phyloP scores from a whole-genome alignment of 2,113 vertebrate species.

The Telmatochromis sp. region DNA sequence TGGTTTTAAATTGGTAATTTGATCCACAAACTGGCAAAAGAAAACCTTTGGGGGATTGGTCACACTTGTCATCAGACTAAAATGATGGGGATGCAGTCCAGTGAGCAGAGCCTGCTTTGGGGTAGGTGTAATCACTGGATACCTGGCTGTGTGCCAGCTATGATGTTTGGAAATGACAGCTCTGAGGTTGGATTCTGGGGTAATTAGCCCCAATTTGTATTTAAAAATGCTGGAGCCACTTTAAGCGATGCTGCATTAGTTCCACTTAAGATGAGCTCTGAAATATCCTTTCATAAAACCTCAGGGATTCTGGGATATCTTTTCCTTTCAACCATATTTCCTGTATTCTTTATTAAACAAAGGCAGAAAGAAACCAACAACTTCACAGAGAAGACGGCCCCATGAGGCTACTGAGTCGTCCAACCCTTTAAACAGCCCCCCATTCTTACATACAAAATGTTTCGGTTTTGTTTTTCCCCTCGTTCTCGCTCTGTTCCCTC shows the following conservation, averaged over 20 bases:
- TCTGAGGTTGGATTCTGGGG: conserved; percentile 31
- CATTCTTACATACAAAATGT: conserved; percentile 59
- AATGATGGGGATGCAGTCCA: background rate
- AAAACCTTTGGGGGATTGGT: background rate
- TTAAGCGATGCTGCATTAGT: conserved; percentile 68
- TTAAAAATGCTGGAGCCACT: conserved; percentile 50
- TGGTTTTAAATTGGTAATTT: background rate
- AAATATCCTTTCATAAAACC: conserved; percentile 60
- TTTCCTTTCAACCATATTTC: conserved; percentile 30
- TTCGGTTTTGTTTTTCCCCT: conserved; percentile 43
- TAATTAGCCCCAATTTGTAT: conserved; percentile 78
- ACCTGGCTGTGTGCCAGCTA: conserved; percentile 17
- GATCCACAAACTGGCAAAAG: background rate
- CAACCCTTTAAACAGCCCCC: conserved; percentile 50
- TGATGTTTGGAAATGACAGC: conserved; percentile 22
- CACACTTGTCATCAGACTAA: background rate
- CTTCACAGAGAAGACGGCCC: conserved; percentile 45
- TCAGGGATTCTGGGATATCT: conserved; percentile 45
- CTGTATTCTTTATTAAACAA: conserved; percentile 35
- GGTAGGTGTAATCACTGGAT: background rate
- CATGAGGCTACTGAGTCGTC: conserved; percentile 22
- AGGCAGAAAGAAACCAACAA: conserved; percentile 31
- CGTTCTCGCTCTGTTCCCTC: conserved; percentile 19
- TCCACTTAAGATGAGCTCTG: conserved; percentile 57
- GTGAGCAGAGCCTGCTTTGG: background rate